Base-by-base conservation (phyloP, 2,888 invertebrate genomes). In the Hydroisotoma schaefferi region DNA sequence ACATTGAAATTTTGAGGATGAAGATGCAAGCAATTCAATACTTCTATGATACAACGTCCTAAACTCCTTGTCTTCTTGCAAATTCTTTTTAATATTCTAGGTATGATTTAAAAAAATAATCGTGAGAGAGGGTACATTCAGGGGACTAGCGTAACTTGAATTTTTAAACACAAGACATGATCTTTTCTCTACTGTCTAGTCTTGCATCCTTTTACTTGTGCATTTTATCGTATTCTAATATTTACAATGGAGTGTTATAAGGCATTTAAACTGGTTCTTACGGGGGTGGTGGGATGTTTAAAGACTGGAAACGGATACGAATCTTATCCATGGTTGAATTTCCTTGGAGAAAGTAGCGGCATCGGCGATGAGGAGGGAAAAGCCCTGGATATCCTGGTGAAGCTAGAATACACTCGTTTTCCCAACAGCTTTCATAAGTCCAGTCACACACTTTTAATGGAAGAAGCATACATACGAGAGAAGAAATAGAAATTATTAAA, bases 391-490 rank as follows among this genome's bases (percentile, higher is more conserved):
- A 87, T 15, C 86, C 86, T 1, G 87, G 87, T 74, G 87, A 87
- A 8, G 87, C 85, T 55, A 87, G 78, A 57, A 84, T 81, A 75
- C 87, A 87, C 1, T 81, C 74, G 15, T 81, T 81, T 1, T 79
- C 74, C 22, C 82, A 81, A 69, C 83, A 82, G 71, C 87, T 86
- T 74, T 86, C 85, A 76, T 87, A 87, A 68, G 85, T 76, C 86
- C 87, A 87, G 78, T 87, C 87, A 74, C 87, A 87, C 72, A 85
- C 87, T 87, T n/a, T n/a, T n/a, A n/a, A n/a, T n/a, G n/a, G n/a
- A n/a, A n/a, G n/a, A n/a, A n/a, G n/a, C n/a, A n/a, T n/a, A n/a
- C n/a, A n/a, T n/a, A n/a, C n/a, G n/a, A n/a, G n/a, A n/a, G n/a
- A n/a, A n/a, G n/a, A n/a, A n/a, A n/a, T n/a, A n/a, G n/a, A n/a